Base-by-base conservation (phyloP, 2,797 vertebrate species). In the Chanos chanos region DNA sequence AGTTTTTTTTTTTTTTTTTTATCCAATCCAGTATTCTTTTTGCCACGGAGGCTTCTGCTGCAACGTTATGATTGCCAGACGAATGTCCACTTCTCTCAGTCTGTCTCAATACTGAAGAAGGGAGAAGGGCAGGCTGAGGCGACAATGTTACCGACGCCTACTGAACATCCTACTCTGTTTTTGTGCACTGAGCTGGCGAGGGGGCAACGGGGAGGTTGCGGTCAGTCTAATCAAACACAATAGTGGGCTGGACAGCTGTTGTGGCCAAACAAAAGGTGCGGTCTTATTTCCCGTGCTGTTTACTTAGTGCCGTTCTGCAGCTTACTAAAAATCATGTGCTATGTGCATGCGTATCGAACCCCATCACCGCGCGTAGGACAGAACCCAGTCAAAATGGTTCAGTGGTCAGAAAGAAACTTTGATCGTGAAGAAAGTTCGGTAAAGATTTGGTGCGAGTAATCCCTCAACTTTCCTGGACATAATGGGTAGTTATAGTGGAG, bases 201-300 rank as follows among this genome's bases (percentile, higher is more conserved):
- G 83, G 86, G 89, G 88, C 86, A 89, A 85, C 68, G 88, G 90
- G 87, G 89, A 92, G 85, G 89, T 83, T 84, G 86, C 87, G 89
- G 89, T 89, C 87, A 92, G 87, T 89, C 89, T 90, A 84, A 72
- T 77, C 76, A 72, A n/a, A 73, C 81, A 95, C 91, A 95, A 94
- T 90, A 68, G 88, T 85, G 87, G 87, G 89, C 88, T 77, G 90
- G 91, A 87, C 93, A 94, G 91, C 92, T 94, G 91, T 86, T 81
- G 81, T 78, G 74, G 77, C 66, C 53, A 77, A 86, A 92, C 93
- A 94, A 95, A 94, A 85, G 88, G 86, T 87, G 80, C 84, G 86
- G 87, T 92, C 83, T 89, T 83, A 87, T 83, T 78, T 91, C 83
- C 6, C 75, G 84, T 83, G 78, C 86, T 94, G 91, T 96, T 95